Percentiles rank a stretch among this genome's conserved stretches.
Evolutionary conservation across 2,797 vertebrate genomes (phyloP).

Genomic region (Jordanella pulchra): DNA sequence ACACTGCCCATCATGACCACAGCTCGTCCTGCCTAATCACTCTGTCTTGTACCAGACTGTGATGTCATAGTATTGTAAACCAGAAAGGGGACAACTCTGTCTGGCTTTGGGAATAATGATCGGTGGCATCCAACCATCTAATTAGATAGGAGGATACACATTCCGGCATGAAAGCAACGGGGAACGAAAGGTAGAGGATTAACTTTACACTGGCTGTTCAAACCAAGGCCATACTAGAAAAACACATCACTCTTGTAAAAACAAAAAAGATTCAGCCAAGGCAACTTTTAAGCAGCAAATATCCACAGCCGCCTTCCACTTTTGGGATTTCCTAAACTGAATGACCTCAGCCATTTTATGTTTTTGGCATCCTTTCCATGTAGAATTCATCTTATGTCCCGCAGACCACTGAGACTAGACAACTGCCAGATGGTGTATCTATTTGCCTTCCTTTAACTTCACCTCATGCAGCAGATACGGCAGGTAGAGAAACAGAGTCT

Average conservation of each 20-base stretch:
- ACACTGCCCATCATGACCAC: constrained; percentile 38
- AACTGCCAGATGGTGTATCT: constrained; percentile 73
- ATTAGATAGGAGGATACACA: constrained; percentile 60
- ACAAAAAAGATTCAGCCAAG: constrained; percentile 32
- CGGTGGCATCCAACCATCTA: constrained; percentile 61
- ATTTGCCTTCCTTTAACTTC: constrained; percentile 68
- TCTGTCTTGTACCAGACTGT: constrained; percentile 56
- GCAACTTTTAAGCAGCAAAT: constrained; percentile 42
- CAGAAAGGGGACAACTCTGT: constrained; percentile 61
- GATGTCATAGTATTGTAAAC: constrained; percentile 66
- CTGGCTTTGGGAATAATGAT: constrained; percentile 51
- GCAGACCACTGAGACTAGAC: constrained; percentile 70
- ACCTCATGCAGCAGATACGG: constrained; percentile 56
- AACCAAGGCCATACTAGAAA: constrained; percentile 8
- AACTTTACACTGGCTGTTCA: constrained; percentile 45
- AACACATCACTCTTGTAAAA: constrained; percentile 19
- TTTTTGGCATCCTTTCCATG: constrained; percentile 58
- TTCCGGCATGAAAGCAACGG: constrained; percentile 64
- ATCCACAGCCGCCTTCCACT: constrained; percentile 43
- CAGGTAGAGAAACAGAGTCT: constrained; percentile 39
- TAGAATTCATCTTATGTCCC: constrained; percentile 70
- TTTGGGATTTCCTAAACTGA: constrained; percentile 72
- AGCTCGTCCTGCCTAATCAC: constrained; percentile 48
- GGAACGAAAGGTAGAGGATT: constrained; percentile 21
- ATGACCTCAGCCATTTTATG: constrained; percentile 64